Evolutionary conservation across 2,797 vertebrate genomes (phyloP).

Genomic region (Alauda arvensis): DNA sequence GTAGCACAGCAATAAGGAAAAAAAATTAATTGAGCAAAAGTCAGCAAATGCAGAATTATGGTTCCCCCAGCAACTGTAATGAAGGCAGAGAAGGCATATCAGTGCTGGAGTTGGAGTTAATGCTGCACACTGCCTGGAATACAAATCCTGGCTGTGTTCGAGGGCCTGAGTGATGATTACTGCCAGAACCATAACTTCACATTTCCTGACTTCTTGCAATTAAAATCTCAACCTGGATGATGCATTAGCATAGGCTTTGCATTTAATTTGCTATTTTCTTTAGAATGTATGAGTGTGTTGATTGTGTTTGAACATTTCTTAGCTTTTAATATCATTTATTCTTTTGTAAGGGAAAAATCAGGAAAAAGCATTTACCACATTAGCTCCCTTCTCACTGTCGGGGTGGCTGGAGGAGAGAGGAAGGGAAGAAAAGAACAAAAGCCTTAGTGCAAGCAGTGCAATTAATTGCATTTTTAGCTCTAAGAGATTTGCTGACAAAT

Average conservation of each 20-base stretch:
- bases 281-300: slow-evolving; percentile 39
- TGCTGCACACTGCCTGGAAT: neutral
- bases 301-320: slow-evolving; percentile 60
- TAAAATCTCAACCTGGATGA: slow-evolving; percentile 66
- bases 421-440: slow-evolving; percentile 1
- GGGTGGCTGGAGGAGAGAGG: neutral
- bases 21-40: slow-evolving; percentile 62
- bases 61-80: slow-evolving; percentile 64
- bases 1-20: slow-evolving; percentile 17
- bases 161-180: slow-evolving; percentile 57
- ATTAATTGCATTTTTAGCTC: slow-evolving; percentile 43
- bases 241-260: slow-evolving; percentile 61
- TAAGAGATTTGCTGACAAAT: slow-evolving; percentile 20
- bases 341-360: slow-evolving; percentile 55
- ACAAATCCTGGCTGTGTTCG: slow-evolving; percentile 45
- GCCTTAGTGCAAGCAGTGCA: neutral
- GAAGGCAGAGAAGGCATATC: slow-evolving; percentile 34
- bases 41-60: slow-evolving; percentile 63
- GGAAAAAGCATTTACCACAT: slow-evolving; percentile 15
- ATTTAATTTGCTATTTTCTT: slow-evolving; percentile 67
- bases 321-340: slow-evolving; percentile 56
- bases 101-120: slow-evolving; percentile 11
- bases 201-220: slow-evolving; percentile 65
- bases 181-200: slow-evolving; percentile 51
- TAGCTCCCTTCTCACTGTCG: neutral